phyloP scores from a whole-genome alignment of 2,888 invertebrate species.

The Cetonia aurata region DNA sequence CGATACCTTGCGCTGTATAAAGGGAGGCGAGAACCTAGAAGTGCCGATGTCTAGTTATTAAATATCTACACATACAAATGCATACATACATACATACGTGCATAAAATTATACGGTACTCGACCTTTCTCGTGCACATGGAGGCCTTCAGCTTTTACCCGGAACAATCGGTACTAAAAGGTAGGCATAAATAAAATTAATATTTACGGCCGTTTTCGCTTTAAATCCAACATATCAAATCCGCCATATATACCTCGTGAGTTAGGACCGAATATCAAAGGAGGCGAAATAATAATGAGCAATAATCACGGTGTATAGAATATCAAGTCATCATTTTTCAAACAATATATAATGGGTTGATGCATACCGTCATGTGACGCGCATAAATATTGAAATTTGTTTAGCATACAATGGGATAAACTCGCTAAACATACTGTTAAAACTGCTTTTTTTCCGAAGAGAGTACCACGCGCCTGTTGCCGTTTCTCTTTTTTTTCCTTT shows the following conservation, averaged over 20 bases:
- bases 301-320: constrained; percentile 25
- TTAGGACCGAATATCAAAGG: constrained; percentile 23
- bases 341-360: constrained; percentile 37
- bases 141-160: too few relatives aligned
- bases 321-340: constrained; percentile 41
- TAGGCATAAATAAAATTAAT: too few relatives aligned
- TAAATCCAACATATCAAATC: constrained; percentile 16
- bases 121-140: too few relatives aligned
- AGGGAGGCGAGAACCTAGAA: too few relatives aligned
- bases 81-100: too few relatives aligned
- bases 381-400: constrained; percentile 45
- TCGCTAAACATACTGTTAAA: constrained; percentile 39
- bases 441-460: constrained; percentile 17
- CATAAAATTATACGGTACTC: too few relatives aligned
- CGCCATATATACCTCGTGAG: not conserved
- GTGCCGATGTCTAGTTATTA: too few relatives aligned
- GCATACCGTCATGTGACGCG: constrained; percentile 38
- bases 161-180: too few relatives aligned
- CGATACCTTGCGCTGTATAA: too few relatives aligned
- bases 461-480: constrained; percentile 32
- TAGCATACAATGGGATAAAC: constrained; percentile 45
- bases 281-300: constrained; percentile 27
- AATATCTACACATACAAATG: too few relatives aligned
- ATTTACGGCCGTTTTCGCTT: too few relatives aligned
- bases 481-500: constrained; percentile 13